Evolutionary conservation across 2,797 vertebrate genomes (phyloP).

Genomic region (Tadarida brasiliensis): DNA sequence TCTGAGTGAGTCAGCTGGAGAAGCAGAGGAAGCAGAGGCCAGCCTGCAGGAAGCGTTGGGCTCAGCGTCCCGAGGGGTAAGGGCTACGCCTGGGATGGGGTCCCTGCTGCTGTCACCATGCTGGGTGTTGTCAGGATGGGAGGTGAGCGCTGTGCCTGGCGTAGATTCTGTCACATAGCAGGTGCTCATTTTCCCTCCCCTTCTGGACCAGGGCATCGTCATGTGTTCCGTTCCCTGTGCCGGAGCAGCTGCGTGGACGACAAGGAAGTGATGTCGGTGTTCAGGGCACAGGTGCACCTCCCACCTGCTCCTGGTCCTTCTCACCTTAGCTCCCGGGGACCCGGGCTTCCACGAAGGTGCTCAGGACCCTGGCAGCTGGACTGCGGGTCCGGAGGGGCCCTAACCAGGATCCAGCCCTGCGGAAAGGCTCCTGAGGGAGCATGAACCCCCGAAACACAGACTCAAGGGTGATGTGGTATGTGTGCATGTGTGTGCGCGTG

Average conservation of each 20-base stretch:
- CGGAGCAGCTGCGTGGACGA: neutral
- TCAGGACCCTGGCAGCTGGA: neutral
- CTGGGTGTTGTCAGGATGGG: neutral
- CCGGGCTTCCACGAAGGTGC: neutral
- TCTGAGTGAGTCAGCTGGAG: neutral
- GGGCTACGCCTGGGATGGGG: neutral
- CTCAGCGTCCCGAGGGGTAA: neutral
- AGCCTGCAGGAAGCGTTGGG: neutral
- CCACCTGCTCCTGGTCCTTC: neutral
- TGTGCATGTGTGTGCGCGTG: neutral
- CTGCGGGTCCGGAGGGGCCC: neutral
- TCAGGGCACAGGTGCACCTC: too few species aligned
- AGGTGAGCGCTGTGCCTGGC: neutral
- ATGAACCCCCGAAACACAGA: neutral
- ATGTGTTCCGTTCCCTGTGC: neutral
- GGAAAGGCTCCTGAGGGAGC: neutral
- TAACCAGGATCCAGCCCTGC: rapidly evolving
- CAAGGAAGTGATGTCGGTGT: rapidly evolving
- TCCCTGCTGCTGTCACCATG: too few species aligned
- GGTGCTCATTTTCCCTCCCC: neutral
- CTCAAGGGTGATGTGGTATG: neutral
- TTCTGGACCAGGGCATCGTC: neutral
- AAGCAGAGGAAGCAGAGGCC: neutral
- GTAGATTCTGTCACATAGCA: neutral
- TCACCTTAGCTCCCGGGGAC: rapidly evolving